Conservation (phyloP, 2,888 invertebrate species). For the Callyntrura guangdongensis region DNA sequence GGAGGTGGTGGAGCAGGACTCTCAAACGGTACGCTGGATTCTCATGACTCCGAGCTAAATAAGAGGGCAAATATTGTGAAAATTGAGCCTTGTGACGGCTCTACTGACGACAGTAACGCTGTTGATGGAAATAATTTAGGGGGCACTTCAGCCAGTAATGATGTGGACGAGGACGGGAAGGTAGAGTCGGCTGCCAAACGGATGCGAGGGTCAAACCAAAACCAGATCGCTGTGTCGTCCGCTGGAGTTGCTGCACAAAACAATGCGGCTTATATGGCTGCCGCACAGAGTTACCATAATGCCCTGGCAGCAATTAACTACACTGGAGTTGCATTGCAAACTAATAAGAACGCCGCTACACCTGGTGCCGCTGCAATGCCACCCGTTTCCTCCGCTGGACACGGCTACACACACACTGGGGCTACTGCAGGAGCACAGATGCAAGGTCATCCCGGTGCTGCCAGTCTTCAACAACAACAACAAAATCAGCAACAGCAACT, state of each 20-base stretch:
- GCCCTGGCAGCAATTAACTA: slow-evolving; percentile 89
- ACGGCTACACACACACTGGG: slow-evolving; percentile 52
- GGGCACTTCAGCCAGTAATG: slow-evolving; percentile 63
- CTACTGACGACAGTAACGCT: slow-evolving; percentile 79
- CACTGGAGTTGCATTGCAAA: slow-evolving; percentile 90
- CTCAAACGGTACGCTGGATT: slow-evolving; percentile 83
- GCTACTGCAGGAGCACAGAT: slow-evolving; percentile 48
- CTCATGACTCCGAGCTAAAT: slow-evolving; percentile 80
- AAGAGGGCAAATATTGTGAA: slow-evolving; percentile 54
- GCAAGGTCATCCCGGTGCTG: slow-evolving; percentile 76
- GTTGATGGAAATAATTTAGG: slow-evolving; percentile 82
- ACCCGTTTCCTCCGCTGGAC: slow-evolving; percentile 53
- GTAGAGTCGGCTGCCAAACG: slow-evolving; percentile 83
- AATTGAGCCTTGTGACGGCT: slow-evolving; percentile 68
- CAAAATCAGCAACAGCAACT: slow-evolving; percentile 83
- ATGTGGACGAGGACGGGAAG: slow-evolving; percentile 82
- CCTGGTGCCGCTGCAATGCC: slow-evolving; percentile 56
- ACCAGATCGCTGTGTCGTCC: slow-evolving; percentile 34
- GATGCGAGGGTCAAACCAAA: slow-evolving; percentile 79
- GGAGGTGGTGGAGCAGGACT: slow-evolving; percentile 70
- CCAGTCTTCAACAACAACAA: slow-evolving; percentile 80
- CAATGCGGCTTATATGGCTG: slow-evolving; percentile 85
- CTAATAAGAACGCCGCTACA: slow-evolving; percentile 82
- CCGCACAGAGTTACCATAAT: slow-evolving; percentile 85
- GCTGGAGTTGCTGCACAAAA: slow-evolving; percentile 80